These are phyloP conservation scores for Cuniculus paca DNA, from an alignment of 2,797 vertebrate genomes.

Conservation along the genomic window DNA sequence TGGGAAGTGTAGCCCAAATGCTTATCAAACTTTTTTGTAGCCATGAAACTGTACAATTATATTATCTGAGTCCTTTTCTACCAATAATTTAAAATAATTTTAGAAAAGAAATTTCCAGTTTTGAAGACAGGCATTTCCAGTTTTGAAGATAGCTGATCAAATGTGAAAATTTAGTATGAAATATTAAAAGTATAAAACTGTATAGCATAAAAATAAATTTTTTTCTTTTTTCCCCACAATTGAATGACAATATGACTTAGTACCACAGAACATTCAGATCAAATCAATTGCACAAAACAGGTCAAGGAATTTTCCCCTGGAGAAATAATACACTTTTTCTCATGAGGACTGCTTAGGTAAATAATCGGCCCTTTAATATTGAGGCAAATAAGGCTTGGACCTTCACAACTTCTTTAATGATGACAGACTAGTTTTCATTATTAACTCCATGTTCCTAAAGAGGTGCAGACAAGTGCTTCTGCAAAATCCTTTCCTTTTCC, in stretches of 20 bases:
- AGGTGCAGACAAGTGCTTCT: neutral
- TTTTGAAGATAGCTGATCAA: neutral
- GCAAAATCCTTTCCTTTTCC: neutral
- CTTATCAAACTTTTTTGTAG: neutral
- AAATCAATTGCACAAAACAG: neutral
- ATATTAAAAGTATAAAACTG: neutral
- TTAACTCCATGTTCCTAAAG: neutral
- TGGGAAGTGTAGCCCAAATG: neutral
- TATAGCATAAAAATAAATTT: neutral
- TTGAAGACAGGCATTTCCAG: neutral
- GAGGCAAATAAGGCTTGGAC: neutral
- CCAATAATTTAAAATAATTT: neutral
- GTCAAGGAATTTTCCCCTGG: neutral
- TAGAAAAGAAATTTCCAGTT: neutral
- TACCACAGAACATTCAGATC: neutral
- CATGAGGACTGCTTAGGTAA: neutral
- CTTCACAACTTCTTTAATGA: neutral
- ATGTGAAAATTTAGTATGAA: neutral
- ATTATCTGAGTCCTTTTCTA: no score
- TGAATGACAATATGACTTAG: neutral
- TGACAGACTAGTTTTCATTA: neutral
- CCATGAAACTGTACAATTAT: neutral
- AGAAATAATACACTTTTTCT: neutral
- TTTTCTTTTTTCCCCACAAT: neutral
- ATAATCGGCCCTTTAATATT: neutral